These are phyloP conservation scores for Ictalurus furcatus DNA, from an alignment of 2,113 vertebrate genomes.

Conservation along the genomic window DNA sequence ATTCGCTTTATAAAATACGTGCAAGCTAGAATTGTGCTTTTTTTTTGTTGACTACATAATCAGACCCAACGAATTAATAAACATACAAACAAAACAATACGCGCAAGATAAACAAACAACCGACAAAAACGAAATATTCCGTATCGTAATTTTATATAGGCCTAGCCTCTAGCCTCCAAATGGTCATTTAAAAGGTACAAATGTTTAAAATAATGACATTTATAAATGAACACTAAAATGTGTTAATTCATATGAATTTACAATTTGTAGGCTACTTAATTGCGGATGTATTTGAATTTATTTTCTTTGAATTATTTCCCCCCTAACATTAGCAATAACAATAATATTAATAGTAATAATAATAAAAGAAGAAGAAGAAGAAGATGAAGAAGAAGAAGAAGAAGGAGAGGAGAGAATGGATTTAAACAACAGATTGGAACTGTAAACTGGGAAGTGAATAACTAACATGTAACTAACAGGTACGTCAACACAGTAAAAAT, in stretches of 20 bases:
- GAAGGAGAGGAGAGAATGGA: not conserved
- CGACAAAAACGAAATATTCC: not conserved
- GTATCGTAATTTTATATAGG: not conserved
- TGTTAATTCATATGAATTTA: no score
- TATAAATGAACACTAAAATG: not conserved
- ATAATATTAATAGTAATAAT: not conserved
- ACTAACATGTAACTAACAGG: constrained; percentile 48
- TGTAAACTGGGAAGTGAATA: not conserved
- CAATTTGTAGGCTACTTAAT: not conserved
- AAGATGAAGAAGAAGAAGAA: no score
- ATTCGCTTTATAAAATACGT: not conserved
- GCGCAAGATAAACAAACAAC: not conserved
- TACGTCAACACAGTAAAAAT: constrained; percentile 49
- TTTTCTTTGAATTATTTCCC: not conserved
- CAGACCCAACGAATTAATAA: not conserved
- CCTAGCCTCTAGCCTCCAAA: not conserved
- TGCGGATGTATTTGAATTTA: not conserved
- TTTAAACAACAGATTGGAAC: not conserved
- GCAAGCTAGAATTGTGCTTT: not conserved
- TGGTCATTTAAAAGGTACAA: not conserved
- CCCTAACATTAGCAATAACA: not conserved
- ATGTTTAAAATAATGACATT: not conserved
- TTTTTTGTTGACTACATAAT: not conserved
- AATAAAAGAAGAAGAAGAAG: not conserved
- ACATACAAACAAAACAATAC: not conserved